phyloP scores from a whole-genome alignment of 2,113 vertebrate genomes.

The Blennius ocellaris region DNA sequence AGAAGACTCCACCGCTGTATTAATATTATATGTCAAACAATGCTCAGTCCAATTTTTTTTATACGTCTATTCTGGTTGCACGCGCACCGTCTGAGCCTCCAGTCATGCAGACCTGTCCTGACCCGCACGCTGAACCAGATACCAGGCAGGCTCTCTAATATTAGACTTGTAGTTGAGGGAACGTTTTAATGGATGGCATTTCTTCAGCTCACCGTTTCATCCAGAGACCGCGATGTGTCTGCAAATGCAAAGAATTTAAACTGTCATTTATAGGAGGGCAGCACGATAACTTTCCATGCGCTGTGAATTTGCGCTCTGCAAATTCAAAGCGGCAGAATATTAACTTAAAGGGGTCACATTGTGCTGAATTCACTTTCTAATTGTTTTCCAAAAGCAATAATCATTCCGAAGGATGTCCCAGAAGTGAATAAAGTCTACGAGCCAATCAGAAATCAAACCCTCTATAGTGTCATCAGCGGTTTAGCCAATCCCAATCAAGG shows the following conservation, averaged over 20 bases:
- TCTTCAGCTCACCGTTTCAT: background rate
- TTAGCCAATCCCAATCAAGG: too few species aligned
- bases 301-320: too few species aligned
- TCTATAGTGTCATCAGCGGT: too few species aligned
- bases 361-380: too few species aligned
- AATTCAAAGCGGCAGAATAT: too few species aligned
- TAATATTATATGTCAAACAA: constrained; percentile 62
- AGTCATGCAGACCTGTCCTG: constrained; percentile 34
- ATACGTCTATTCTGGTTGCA: constrained; percentile 36
- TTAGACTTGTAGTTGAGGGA: constrained; percentile 1
- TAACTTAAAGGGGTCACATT: too few species aligned
- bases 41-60: constrained; percentile 29
- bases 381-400: too few species aligned
- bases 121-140: constrained; percentile 20
- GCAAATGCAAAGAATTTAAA: background rate
- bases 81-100: constrained; percentile 26
- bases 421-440: too few species aligned
- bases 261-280: too few species aligned
- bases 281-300: too few species aligned
- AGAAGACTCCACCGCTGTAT: constrained; percentile 31
- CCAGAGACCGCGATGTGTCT: background rate
- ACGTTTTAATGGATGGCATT: background rate
- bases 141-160: background rate
- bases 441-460: too few species aligned
- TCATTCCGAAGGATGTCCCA: too few species aligned